These are phyloP conservation scores for Diprion similis DNA, from an alignment of 1,140 invertebrate genomes.

Conservation along the genomic window DNA sequence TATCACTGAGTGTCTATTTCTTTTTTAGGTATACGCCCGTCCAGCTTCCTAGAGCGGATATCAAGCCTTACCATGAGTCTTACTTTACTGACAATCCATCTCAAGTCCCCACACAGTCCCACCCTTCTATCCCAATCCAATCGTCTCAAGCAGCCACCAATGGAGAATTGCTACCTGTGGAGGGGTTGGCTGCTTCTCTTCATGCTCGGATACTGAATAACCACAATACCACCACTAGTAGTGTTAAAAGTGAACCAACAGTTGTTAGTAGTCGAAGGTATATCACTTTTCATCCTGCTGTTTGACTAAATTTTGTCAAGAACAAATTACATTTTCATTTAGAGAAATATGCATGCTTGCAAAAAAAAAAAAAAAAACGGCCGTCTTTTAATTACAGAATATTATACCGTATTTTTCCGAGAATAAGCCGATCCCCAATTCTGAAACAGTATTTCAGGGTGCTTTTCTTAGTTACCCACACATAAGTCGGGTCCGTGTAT, in stretches of 20 bases:
- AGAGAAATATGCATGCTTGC: too few relatives aligned
- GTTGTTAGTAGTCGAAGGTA: slow-evolving; percentile 43
- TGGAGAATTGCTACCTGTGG: slow-evolving; percentile 57
- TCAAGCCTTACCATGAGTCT: slow-evolving; percentile 76
- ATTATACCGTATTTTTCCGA: too few relatives aligned
- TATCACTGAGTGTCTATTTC: not conserved
- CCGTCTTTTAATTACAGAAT: too few relatives aligned
- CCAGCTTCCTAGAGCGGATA: slow-evolving; percentile 71
- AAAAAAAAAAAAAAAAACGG: too few relatives aligned
- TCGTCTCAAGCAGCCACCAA: slow-evolving; percentile 46
- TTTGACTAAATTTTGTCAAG: too few relatives aligned
- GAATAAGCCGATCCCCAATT: too few relatives aligned
- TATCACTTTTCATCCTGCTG: not conserved
- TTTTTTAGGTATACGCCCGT: slow-evolving; percentile 64
- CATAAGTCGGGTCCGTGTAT: too few relatives aligned
- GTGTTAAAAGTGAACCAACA: slow-evolving; percentile 40
- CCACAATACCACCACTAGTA: slow-evolving; percentile 39
- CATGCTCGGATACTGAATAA: slow-evolving; percentile 78
- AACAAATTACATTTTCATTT: too few relatives aligned
- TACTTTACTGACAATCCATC: slow-evolving; percentile 72
- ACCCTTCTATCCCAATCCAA: slow-evolving; percentile 53
- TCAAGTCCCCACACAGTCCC: slow-evolving; percentile 44
- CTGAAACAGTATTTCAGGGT: too few relatives aligned
- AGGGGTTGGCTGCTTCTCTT: slow-evolving; percentile 81
- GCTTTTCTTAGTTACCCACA: too few relatives aligned